Conservation (phyloP, 2,888 invertebrate genomes). For the Lasioglossum marginatum region DNA sequence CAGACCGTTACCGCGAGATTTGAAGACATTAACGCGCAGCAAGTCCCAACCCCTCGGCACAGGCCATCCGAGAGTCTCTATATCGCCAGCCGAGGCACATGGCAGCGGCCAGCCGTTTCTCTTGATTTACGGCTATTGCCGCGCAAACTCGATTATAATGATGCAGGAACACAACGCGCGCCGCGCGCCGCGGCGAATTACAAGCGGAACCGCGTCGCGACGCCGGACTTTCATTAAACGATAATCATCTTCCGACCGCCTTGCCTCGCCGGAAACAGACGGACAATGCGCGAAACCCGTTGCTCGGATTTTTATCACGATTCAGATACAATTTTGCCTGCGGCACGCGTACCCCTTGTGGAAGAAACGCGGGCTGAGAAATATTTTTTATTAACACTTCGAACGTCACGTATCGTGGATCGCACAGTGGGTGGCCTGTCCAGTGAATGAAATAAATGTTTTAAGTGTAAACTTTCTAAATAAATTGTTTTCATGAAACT, state of each 20-base stretch:
- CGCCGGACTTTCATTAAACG: constrained; percentile 69
- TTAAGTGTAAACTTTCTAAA: too few species aligned
- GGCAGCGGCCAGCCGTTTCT: constrained; percentile 61
- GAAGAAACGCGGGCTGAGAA: background rate
- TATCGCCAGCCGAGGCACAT: constrained; percentile 55
- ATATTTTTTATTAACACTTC: background rate
- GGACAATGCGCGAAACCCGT: constrained; percentile 1
- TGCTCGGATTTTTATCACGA: constrained; percentile 31
- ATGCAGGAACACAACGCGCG: constrained; percentile 73
- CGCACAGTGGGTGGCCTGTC: background rate
- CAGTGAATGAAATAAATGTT: too few species aligned
- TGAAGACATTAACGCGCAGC: background rate
- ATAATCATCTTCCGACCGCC: constrained; percentile 60
- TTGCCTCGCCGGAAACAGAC: constrained; percentile 18
- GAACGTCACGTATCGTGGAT: too few species aligned
- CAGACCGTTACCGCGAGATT: background rate
- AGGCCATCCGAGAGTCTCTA: constrained; percentile 17
- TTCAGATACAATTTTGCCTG: background rate
- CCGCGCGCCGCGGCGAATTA: constrained; percentile 71
- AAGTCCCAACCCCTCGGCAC: constrained; percentile 2
- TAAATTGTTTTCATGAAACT: too few species aligned
- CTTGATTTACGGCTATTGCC: constrained; percentile 78
- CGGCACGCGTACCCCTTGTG: background rate
- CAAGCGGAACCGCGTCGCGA: constrained; percentile 51
- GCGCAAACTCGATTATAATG: constrained; percentile 77